A percentile compares a stretch with the other conserved stretches of the same genome.
Conservation (phyloP, 2,888 invertebrate species). For the Hypsopygia costalis region DNA sequence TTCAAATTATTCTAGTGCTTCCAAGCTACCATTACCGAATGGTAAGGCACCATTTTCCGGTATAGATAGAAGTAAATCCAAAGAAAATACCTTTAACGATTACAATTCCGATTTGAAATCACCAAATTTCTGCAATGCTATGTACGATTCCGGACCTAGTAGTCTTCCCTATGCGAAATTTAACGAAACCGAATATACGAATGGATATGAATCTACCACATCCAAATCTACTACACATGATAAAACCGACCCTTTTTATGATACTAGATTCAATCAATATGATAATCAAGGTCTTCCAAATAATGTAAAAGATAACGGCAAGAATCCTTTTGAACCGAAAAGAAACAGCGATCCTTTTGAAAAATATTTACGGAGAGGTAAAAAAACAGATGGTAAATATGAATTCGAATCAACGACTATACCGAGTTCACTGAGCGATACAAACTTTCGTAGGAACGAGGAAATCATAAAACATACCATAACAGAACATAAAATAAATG, state of each 20-base stretch:
- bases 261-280: constrained; percentile 33
- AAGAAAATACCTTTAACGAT: constrained; percentile 40
- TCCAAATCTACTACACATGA: constrained; percentile 29
- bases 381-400: constrained; percentile 41
- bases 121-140: constrained; percentile 43
- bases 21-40: constrained; percentile 68
- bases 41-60: constrained; percentile 49
- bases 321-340: constrained; percentile 60
- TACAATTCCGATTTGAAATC: constrained; percentile 47
- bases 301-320: constrained; percentile 32
- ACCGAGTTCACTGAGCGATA: constrained; percentile 58
- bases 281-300: constrained; percentile 40
- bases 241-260: constrained; percentile 34
- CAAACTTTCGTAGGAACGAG: constrained; percentile 53
- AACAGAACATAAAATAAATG: constrained; percentile 64
- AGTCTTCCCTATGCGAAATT: constrained; percentile 44
- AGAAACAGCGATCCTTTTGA: constrained; percentile 60
- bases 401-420: constrained; percentile 41
- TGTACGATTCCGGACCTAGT: constrained; percentile 41
- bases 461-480: constrained; percentile 59
- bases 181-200: constrained; percentile 34
- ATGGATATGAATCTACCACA: constrained; percentile 35
- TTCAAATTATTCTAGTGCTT: constrained; percentile 61
- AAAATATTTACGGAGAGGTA: constrained; percentile 50
- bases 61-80: constrained; percentile 63